Evolutionary conservation across 1,140 invertebrate genomes (phyloP), one percentile per base, ranked within the genome.

Genomic region (Diorhabda sublineata): DNA sequence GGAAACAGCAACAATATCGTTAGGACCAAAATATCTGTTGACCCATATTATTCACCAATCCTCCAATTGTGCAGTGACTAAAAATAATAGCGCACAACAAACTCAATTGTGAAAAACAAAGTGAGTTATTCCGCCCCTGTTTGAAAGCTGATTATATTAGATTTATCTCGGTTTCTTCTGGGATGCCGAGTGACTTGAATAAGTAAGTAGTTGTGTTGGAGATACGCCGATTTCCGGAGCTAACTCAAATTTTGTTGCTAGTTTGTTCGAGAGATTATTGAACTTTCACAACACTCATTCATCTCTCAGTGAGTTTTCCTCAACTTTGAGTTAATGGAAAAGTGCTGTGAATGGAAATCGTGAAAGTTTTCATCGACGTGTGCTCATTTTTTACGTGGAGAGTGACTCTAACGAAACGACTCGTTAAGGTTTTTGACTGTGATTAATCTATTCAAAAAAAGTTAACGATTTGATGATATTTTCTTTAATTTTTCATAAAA

Each of bases 191-290:
- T 65, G 64, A 65, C 64, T 65, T 58, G 64, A 65, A 65, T 65
- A 57, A 65, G 42, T 65, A 65, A 65, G 56, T 58, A 65, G 64
- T 44, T 65, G 26, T 26, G 61, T 42, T 63, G 44, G 61, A 63
- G 41, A 63, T 42, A 11, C 61, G n/a, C 61, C 42, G 42, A 63
- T 59, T 59, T 59, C 61, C 11, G 41, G 56, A 11, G 47, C 42
- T 57, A 65, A 65, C 64, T 65, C 64, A 57, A 65, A 65, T 65
- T 65, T 65, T 65, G 64, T 65, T 56, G 47, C 64, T 57, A 65
- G 64, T 65, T 65, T 65, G 56, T 65, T 41, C 26, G 42, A 65
- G 64, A 56, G 56, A 65, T 65, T 65, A 65, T 65, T 65, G 47
- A 65, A 65, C 41, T 65, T 65, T 65, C 61, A 44, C 61, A 9